Evolutionary conservation across 2,888 invertebrate species (phyloP), one percentile per base, ranked within the genome.

Genomic region (Terebella lapidaria): DNA sequence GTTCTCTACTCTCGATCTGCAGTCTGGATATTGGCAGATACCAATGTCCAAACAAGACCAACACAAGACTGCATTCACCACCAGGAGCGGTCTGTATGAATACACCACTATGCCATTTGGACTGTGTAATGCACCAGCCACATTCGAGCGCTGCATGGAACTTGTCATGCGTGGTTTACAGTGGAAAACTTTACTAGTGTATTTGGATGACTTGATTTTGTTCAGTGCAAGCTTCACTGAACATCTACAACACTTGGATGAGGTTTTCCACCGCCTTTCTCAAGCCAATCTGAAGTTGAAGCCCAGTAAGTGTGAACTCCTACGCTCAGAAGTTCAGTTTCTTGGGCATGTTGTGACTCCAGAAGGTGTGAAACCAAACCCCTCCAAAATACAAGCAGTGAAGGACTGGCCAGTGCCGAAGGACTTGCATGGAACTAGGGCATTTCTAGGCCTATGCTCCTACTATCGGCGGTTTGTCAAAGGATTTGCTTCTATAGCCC

Each of bases 1-100:
- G 56, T 71, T 69, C 46, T 59, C 54, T 20, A 58, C 57, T 1
- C 56, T 71, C 5, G 70, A 71, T 56, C 49, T 69, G 18, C 57
- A 42, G 5, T 49, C 54, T 18, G 68, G 68, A 5, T 70, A 70
- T 54, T 70, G 66, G 67, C 72, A 72, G 51, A 62, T 72, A 1
- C 63, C 57, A 18, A n/a, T 63, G 2, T 20, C 27, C 5, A 15
- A 35, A 10, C 35, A 47, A 4, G 59, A 60, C 49, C 25, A 35
- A 22, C 30, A 51, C 4, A 60, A 63, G 42, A 63, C 60, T 2
- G 63, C 60, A 4, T 63, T 60, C 54, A 27, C 27, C n/a, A 54
- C 51, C 5, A 27, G 45, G 15, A 22, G 45, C 2, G 60, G 63
- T 1, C 10, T 54, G 15, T 63, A 22, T 20, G 46, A 60, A 3